Evolutionary conservation across 23 tunicate genomes (phyloP).

Genomic region (Trididemnum miniatum): DNA sequence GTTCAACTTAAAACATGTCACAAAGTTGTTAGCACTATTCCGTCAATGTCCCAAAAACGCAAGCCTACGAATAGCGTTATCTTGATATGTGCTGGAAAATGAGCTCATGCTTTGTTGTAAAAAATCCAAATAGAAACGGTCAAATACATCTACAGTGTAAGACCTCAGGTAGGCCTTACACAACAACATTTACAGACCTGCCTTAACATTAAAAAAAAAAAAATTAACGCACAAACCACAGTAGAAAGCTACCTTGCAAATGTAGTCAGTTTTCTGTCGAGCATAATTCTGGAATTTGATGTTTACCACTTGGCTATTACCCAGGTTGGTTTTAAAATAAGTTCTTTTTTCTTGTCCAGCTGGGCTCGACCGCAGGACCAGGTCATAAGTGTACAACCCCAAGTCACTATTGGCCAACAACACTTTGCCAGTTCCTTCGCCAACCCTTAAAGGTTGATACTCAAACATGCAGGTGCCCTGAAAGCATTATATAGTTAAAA

Average conservation of each 20-base stretch:
- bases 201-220: too few relatives aligned
- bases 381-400: slow-evolving; percentile 88
- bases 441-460: slow-evolving; percentile 88
- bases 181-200: too few relatives aligned
- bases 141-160: too few relatives aligned
- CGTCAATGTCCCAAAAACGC: too few relatives aligned
- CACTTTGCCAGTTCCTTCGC: slow-evolving; percentile 69
- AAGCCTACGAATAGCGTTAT: too few relatives aligned
- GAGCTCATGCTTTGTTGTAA: too few relatives aligned
- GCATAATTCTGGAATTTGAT: slow-evolving; percentile 90
- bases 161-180: too few relatives aligned
- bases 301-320: slow-evolving; percentile 58
- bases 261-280: slow-evolving; percentile 85
- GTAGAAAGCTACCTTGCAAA: slow-evolving; percentile 69
- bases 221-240: neutral
- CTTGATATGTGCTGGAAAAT: too few relatives aligned
- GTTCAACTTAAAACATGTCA: too few relatives aligned
- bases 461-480: slow-evolving; percentile 95
- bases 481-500: neutral
- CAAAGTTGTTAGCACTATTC: too few relatives aligned
- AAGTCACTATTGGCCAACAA: slow-evolving; percentile 67
- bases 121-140: too few relatives aligned
- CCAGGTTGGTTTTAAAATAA: slow-evolving; percentile 67
- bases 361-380: slow-evolving; percentile 61
- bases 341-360: slow-evolving; percentile 77